These are phyloP conservation scores for Papio anubis DNA, from an alignment of 2,113 vertebrate genomes.

Conservation along the genomic window DNA sequence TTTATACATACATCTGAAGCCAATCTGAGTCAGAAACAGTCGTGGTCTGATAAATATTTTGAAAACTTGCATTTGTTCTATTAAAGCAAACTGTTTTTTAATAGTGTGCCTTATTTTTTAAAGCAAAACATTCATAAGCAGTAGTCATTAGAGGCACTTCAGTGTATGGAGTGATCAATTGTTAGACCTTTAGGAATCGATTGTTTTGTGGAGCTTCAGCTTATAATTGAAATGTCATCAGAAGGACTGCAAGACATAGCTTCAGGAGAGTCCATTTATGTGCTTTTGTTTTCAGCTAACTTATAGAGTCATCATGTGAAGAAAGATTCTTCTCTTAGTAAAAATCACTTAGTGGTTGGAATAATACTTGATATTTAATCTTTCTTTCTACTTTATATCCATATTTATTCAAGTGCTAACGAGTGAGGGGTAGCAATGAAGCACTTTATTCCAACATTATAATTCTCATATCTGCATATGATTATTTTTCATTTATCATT, in stretches of 20 bases:
- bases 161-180: constrained; percentile 1
- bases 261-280: neutral
- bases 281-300: constrained; percentile 56
- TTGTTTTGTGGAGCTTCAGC: constrained; percentile 6
- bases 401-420: constrained; percentile 40
- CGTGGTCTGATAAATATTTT: constrained; percentile 5
- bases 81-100: neutral
- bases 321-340: neutral
- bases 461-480: neutral
- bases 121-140: constrained; percentile 44
- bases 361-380: constrained; percentile 28
- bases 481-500: constrained; percentile 17
- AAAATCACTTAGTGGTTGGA: constrained; percentile 39
- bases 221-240: constrained; percentile 55
- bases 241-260: neutral
- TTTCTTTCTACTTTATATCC: constrained; percentile 23
- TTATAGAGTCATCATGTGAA: neutral
- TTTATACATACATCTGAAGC: neutral
- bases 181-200: constrained; percentile 16
- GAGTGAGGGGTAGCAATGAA: neutral
- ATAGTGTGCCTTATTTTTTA: neutral
- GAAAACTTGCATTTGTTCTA: constrained; percentile 20
- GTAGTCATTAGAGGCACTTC: neutral
- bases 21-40: neutral
- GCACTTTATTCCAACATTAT: neutral